Conservation (phyloP, 2,113 vertebrate genomes). For the Pseudorhombus dupliciocellatus region DNA sequence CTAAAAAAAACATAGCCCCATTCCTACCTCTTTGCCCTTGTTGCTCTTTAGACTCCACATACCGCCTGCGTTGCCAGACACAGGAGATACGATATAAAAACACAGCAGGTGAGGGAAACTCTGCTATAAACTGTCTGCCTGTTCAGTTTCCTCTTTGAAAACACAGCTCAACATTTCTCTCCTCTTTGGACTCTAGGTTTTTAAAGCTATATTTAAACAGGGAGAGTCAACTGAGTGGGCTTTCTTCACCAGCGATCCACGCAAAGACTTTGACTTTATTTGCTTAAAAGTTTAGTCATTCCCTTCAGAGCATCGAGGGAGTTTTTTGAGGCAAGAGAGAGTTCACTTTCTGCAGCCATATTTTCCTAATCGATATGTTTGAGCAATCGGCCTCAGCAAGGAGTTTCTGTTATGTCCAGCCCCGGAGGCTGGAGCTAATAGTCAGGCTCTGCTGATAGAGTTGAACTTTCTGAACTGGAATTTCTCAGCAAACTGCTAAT, state of each 20-base stretch:
- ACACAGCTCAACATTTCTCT: constrained; percentile 4
- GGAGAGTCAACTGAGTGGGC: constrained; percentile 1
- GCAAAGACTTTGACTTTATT: no score
- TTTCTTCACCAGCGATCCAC: neutral
- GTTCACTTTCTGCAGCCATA: neutral
- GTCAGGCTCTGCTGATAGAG: no score
- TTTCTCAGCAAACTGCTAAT: neutral
- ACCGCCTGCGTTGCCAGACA: constrained; percentile 14
- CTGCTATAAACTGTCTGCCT: constrained; percentile 19
- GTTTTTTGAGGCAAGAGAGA: no score
- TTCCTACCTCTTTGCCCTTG: neutral
- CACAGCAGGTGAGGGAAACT: constrained; percentile 33
- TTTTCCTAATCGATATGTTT: constrained; percentile 1
- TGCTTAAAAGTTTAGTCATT: neutral
- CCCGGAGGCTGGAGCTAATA: no score
- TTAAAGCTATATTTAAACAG: constrained; percentile 42
- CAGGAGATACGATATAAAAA: constrained; percentile 35
- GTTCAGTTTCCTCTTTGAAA: constrained; percentile 47
- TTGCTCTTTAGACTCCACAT: neutral
- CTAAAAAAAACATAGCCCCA: neutral
- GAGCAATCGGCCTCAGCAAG: neutral
- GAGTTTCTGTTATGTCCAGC: neutral
- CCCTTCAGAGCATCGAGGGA: neutral
- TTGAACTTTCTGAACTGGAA: no score
- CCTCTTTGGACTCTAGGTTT: constrained; percentile 6